Conservation (phyloP, 2,797 vertebrate genomes). For the Myioborus miniatus region DNA sequence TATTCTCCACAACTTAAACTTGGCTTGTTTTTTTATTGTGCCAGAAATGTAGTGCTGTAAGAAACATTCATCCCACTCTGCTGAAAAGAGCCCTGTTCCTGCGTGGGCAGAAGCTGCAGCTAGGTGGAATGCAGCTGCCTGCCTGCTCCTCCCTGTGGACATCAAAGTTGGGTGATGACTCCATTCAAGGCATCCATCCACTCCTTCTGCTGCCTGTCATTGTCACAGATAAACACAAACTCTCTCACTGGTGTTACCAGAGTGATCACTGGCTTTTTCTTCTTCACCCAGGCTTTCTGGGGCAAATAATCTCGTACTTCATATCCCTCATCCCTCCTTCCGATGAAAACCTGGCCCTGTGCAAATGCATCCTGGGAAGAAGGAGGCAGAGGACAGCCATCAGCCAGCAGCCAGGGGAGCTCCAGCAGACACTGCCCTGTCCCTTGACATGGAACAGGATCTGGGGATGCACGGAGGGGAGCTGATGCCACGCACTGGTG, state of each 20-base stretch:
- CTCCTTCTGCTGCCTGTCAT: constrained; percentile 84
- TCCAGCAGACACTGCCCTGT: not conserved
- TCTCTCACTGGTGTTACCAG: constrained; percentile 83
- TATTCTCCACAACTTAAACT: not conserved
- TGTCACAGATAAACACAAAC: constrained; percentile 90
- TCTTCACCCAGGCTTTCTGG: constrained; percentile 78
- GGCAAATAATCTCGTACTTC: constrained; percentile 79
- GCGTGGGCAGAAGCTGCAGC: not conserved
- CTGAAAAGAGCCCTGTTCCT: not conserved
- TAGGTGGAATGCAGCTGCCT: not conserved
- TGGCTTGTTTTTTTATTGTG: not conserved
- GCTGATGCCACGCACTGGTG: rapidly evolving
- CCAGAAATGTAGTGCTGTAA: not conserved
- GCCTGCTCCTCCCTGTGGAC: not conserved
- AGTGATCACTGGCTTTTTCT: constrained; percentile 82
- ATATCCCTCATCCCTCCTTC: constrained; percentile 83
- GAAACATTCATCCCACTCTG: not conserved
- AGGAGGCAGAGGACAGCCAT: not conserved
- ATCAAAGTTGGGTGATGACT: constrained; percentile 78
- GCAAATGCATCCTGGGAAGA: constrained; percentile 86
- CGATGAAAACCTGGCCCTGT: constrained; percentile 86
- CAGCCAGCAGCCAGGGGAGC: not conserved
- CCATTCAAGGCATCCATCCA: constrained; percentile 85
- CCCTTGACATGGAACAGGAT: not conserved
- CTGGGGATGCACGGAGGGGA: not conserved